Conservation (phyloP, 2,888 invertebrate species). For the Monopis laevigella region DNA sequence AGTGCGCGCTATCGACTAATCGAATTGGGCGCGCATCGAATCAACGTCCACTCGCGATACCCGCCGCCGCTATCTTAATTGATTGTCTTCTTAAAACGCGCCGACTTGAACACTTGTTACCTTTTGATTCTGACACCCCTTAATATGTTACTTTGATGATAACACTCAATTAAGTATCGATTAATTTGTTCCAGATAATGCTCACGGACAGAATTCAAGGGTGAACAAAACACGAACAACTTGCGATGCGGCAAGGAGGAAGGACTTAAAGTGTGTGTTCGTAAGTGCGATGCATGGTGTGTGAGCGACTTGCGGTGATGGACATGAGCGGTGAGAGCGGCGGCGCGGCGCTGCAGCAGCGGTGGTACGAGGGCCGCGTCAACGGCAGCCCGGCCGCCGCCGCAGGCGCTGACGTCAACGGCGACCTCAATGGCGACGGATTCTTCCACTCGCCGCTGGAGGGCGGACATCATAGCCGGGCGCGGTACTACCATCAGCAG, state of each 20-base stretch:
- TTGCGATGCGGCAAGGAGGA: constrained; percentile 55
- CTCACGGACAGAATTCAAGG: too few relatives aligned
- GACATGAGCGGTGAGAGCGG: constrained; percentile 62
- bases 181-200: too few relatives aligned
- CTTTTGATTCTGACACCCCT: not conserved
- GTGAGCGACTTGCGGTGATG: constrained; percentile 58
- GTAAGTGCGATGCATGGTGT: constrained; percentile 65
- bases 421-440: constrained; percentile 60
- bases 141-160: too few relatives aligned
- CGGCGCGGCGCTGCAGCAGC: constrained; percentile 59
- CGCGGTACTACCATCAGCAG: constrained; percentile 66
- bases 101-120: constrained; percentile 28
- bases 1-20: constrained; percentile 55
- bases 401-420: constrained; percentile 49
- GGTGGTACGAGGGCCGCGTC: constrained; percentile 65
- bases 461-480: constrained; percentile 63
- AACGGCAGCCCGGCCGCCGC: constrained; percentile 61
- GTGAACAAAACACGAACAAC: too few relatives aligned
- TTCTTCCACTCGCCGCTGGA: constrained; percentile 67
- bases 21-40: constrained; percentile 62
- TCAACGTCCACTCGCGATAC: constrained; percentile 47
- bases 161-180: too few relatives aligned
- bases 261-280: constrained; percentile 56
- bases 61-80: constrained; percentile 57
- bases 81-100: constrained; percentile 57